These are phyloP conservation scores for Omphaloscelis lunosa DNA, from an alignment of 2,888 invertebrate genomes.

Conservation along the genomic window DNA sequence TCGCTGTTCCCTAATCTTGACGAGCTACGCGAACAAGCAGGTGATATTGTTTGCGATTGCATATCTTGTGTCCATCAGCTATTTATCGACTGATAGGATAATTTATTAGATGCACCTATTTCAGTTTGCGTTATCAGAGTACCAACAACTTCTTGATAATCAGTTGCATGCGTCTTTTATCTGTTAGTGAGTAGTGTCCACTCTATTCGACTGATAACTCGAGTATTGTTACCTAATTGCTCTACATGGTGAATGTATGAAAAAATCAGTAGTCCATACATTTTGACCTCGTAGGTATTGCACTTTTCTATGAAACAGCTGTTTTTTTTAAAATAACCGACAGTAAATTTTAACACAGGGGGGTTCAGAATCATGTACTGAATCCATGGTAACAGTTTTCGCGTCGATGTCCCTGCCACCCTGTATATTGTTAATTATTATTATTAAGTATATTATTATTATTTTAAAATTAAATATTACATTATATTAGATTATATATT, in stretches of 20 bases:
- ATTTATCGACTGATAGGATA: neutral
- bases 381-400: no score
- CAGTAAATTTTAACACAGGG: no score
- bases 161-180: slow-evolving; percentile 20
- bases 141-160: slow-evolving; percentile 20
- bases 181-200: neutral
- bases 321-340: no score
- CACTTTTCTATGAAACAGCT: no score
- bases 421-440: no score
- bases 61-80: neutral
- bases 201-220: neutral
- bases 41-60: neutral
- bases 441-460: no score
- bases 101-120: neutral
- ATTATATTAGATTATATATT: no score
- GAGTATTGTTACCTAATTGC: neutral
- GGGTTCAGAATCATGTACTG: no score
- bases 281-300: no score
- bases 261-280: no score
- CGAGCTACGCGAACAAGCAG: neutral
- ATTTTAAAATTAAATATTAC: no score
- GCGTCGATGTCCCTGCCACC: no score
- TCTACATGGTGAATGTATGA: neutral
- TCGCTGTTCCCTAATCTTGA: neutral
- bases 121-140: neutral